Conservation (phyloP, 92 coral and sea anemone species). For the Palythoa caribaeorum region DNA sequence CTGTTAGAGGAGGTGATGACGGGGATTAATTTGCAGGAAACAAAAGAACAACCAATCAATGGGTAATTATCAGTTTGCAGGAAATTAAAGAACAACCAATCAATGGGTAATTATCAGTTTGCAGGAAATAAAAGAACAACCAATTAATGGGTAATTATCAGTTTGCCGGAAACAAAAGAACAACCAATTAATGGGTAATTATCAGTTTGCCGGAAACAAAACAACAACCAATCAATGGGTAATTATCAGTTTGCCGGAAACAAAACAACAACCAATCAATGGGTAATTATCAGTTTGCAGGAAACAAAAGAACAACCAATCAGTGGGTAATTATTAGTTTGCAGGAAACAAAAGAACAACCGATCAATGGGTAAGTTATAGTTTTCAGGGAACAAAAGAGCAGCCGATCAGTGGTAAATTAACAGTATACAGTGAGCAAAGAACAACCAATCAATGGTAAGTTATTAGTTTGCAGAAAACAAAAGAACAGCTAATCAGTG, state of each 20-base stretch:
- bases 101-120: slow-evolving; percentile 19
- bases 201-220: background rate
- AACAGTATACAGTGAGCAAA: background rate
- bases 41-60: slow-evolving; percentile 21
- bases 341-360: background rate
- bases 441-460: background rate
- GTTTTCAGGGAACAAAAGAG: background rate
- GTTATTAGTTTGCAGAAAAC: background rate
- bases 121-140: slow-evolving; percentile 32
- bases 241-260: background rate
- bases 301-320: background rate
- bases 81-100: slow-evolving; percentile 18
- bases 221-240: background rate
- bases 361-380: background rate
- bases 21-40: slow-evolving; percentile 68
- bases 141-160: background rate
- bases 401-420: background rate
- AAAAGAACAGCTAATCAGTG: background rate
- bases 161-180: background rate
- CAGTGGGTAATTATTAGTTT: background rate
- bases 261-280: background rate
- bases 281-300: background rate
- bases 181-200: background rate
- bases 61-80: slow-evolving; percentile 44
- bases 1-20: slow-evolving; percentile 79